phyloP scores from a whole-genome alignment of 2,113 vertebrate genomes.

The Elgaria multicarinata region DNA sequence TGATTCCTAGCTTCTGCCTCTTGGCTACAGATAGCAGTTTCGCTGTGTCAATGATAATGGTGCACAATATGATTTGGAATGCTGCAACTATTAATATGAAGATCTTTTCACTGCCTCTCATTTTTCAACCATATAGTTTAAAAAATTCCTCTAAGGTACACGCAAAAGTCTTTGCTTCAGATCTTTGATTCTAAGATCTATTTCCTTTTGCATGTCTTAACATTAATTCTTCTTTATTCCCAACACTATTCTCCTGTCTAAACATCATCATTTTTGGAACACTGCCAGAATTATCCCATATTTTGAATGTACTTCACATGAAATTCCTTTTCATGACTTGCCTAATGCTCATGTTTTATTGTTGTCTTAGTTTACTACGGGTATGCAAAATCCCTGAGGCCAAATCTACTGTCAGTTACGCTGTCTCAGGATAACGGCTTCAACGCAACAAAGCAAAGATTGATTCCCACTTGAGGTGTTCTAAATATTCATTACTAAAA shows the following conservation, averaged over 20 bases:
- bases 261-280: constrained; percentile 21
- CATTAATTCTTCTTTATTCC: constrained; percentile 27
- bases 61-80: neutral
- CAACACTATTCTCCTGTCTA: constrained; percentile 37
- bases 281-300: constrained; percentile 38
- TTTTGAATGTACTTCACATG: constrained; percentile 45
- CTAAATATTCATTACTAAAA: constrained; percentile 50
- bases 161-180: constrained; percentile 41
- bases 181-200: constrained; percentile 40
- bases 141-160: neutral
- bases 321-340: constrained; percentile 60
- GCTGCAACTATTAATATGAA: constrained; percentile 5
- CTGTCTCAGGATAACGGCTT: constrained; percentile 33
- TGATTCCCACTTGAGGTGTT: constrained; percentile 10
- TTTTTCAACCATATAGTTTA: constrained; percentile 28
- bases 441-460: neutral
- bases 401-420: constrained; percentile 38
- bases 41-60: neutral
- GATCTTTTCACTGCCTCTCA: constrained; percentile 18
- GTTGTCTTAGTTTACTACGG: constrained; percentile 35
- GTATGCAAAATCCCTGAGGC: constrained; percentile 33
- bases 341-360: constrained; percentile 28
- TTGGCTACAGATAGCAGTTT: neutral
- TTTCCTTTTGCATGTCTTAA: constrained; percentile 57
- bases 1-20: neutral